phyloP scores from a whole-genome alignment of 2,888 invertebrate genomes.

The Euzetes globulus region DNA sequence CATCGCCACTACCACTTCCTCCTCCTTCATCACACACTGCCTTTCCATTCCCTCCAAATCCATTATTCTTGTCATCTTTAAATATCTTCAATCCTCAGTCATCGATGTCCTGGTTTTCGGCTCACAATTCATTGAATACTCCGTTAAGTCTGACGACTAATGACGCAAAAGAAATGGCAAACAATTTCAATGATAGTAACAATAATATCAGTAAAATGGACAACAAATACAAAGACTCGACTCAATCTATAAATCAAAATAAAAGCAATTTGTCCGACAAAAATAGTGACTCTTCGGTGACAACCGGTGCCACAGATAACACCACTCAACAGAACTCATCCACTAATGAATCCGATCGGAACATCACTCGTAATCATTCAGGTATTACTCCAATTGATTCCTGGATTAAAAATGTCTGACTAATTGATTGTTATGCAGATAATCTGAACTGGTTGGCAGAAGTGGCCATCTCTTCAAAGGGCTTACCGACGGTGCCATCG shows the following conservation, averaged over 20 bases:
- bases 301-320: neutral
- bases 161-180: slow-evolving; percentile 7
- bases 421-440: slow-evolving; percentile 25
- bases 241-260: slow-evolving; percentile 3
- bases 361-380: neutral
- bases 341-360: slow-evolving; percentile 3
- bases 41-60: slow-evolving; percentile 33
- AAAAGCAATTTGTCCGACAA: slow-evolving; percentile 17
- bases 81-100: slow-evolving; percentile 11
- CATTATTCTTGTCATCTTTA: slow-evolving; percentile 24
- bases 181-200: slow-evolving; percentile 25
- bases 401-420: neutral
- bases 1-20: slow-evolving; percentile 19
- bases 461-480: slow-evolving; percentile 29
- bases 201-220: slow-evolving; percentile 21
- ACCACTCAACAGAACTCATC: neutral
- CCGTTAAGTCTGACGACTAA: slow-evolving; percentile 25
- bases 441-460: slow-evolving; percentile 39
- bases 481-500: neutral
- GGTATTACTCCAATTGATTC: neutral
- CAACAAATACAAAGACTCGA: slow-evolving; percentile 21
- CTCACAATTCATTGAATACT: slow-evolving; percentile 11
- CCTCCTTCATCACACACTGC: slow-evolving; percentile 16
- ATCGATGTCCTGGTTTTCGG: slow-evolving; percentile 18
- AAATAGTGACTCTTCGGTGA: neutral